Percentiles rank a stretch among this genome's conserved stretches.
These are phyloP conservation scores for Polyommatus icarus DNA, from an alignment of 2,888 invertebrate genomes.

Conservation along the genomic window DNA sequence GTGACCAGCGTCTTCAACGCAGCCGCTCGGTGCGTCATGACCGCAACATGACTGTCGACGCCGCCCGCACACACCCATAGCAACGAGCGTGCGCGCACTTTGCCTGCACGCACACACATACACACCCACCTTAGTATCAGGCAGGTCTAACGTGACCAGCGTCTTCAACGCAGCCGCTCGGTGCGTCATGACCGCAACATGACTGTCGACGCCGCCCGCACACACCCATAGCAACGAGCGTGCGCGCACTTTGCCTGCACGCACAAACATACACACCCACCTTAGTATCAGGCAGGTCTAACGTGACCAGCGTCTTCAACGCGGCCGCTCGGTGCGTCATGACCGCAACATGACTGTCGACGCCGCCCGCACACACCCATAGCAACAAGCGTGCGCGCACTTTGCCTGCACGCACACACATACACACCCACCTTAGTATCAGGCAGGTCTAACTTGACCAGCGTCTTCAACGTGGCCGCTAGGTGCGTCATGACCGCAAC, in stretches of 20 bases:
- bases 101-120: no score
- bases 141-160: no score
- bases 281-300: slow-evolving; percentile 90
- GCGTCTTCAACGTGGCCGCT: slow-evolving; percentile 86
- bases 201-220: slow-evolving; percentile 87
- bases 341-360: slow-evolving; percentile 87
- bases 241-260: no score
- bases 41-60: slow-evolving; percentile 86
- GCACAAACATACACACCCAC: slow-evolving; percentile 50
- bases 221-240: slow-evolving; percentile 71
- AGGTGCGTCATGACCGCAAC: slow-evolving; percentile 90
- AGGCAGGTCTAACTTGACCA: slow-evolving; percentile 88
- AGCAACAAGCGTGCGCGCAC: no score
- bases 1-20: slow-evolving; percentile 87
- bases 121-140: no score
- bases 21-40: slow-evolving; percentile 88
- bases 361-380: slow-evolving; percentile 87
- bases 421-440: slow-evolving; percentile 83
- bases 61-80: slow-evolving; percentile 95
- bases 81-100: slow-evolving; percentile 88
- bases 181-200: slow-evolving; percentile 89
- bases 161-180: no score
- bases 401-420: neutral
- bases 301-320: slow-evolving; percentile 86
- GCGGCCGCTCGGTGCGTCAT: slow-evolving; percentile 88